Conservation (phyloP, 2,113 vertebrate species). For the Chaetodon trifascialis region DNA sequence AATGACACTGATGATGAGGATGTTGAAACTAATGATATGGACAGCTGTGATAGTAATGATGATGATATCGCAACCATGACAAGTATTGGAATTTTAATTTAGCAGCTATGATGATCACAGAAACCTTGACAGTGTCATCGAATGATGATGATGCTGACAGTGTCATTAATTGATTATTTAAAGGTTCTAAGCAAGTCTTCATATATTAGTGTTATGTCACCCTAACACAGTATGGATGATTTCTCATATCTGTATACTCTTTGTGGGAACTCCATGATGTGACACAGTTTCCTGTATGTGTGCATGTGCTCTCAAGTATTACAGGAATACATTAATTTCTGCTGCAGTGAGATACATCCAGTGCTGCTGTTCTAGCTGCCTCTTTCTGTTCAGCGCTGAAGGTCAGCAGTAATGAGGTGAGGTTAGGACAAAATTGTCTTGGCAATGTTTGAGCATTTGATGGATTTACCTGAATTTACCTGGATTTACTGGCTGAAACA, state of each 20-base stretch:
- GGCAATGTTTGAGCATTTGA: constrained; percentile 41
- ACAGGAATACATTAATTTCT: constrained; percentile 20
- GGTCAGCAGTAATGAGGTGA: constrained; percentile 55
- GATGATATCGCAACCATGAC: neutral
- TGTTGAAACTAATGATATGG: neutral
- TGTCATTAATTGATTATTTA: too few relatives aligned
- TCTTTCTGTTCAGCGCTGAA: constrained; percentile 36
- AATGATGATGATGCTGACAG: neutral
- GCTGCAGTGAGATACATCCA: neutral
- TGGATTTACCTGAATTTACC: constrained; percentile 57
- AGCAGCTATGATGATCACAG: neutral
- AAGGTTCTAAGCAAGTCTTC: too few relatives aligned
- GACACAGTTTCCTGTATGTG: neutral
- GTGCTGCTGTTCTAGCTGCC: neutral
- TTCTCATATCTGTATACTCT: neutral
- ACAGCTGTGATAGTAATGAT: too few relatives aligned
- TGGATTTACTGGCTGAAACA: constrained; percentile 40
- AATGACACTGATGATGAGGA: neutral
- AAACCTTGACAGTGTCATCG: too few relatives aligned
- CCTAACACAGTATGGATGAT: neutral
- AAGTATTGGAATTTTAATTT: neutral
- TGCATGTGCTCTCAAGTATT: constrained; percentile 5
- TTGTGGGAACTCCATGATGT: neutral
- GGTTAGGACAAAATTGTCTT: constrained; percentile 38
- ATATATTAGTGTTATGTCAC: too few relatives aligned